A percentile compares a stretch with the other conserved stretches of the same genome.
Evolutionary conservation across 2,113 vertebrate species (phyloP).

Genomic region (Fregetta grallaria): DNA sequence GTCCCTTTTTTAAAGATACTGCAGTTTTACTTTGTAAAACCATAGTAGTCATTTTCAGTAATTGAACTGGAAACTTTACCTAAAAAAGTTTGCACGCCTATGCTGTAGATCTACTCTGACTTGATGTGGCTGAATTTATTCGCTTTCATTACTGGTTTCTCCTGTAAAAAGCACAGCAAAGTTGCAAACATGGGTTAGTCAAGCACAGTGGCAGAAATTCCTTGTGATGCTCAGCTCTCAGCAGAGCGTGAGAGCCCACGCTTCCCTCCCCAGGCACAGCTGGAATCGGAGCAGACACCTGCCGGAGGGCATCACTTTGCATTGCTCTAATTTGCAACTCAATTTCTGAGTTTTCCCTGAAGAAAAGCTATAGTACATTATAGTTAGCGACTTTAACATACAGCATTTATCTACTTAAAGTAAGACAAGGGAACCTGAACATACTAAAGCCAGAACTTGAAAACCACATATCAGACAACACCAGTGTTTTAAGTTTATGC

Average conservation of each 20-base stretch:
- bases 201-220: slow-evolving; percentile 58
- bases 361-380: slow-evolving; percentile 59
- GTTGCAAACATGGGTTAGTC: slow-evolving; percentile 39
- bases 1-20: slow-evolving; percentile 52
- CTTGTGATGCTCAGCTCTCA: neutral
- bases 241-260: neutral
- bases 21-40: slow-evolving; percentile 59
- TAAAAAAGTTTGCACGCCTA: slow-evolving; percentile 32
- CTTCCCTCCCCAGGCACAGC: neutral
- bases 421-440: slow-evolving; percentile 24
- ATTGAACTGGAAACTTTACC: slow-evolving; percentile 36
- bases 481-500: neutral
- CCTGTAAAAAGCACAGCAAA: slow-evolving; percentile 36
- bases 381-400: slow-evolving; percentile 19
- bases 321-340: slow-evolving; percentile 54
- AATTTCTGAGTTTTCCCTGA: slow-evolving; percentile 67
- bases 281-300: neutral
- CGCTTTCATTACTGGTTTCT: neutral
- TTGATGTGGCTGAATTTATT: neutral
- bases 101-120: slow-evolving; percentile 39
- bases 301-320: slow-evolving; percentile 27
- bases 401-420: slow-evolving; percentile 20
- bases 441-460: slow-evolving; percentile 46
- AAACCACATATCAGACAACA: neutral
- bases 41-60: slow-evolving; percentile 36